Conservation (phyloP, 2,888 invertebrate species). For the Portevinia maculata region DNA sequence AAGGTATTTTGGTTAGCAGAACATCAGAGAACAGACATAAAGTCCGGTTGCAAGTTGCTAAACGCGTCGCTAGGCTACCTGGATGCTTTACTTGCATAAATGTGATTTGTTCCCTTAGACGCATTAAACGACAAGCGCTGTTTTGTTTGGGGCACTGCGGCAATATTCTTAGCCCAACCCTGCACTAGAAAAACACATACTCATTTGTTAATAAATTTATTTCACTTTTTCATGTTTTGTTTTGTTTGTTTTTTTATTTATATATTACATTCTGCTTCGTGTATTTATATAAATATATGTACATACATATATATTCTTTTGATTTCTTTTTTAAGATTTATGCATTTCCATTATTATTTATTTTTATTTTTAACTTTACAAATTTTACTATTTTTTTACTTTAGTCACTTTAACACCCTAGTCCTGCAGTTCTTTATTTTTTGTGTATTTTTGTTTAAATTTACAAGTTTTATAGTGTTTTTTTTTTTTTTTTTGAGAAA, state of each 20-base stretch:
- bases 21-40: too few relatives aligned
- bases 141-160: too few relatives aligned
- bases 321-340: slow-evolving; percentile 34
- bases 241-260: slow-evolving; percentile 15
- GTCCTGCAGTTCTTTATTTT: slow-evolving; percentile 38
- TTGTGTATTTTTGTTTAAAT: not conserved
- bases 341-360: slow-evolving; percentile 52
- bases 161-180: too few relatives aligned
- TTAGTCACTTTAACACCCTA: slow-evolving; percentile 52
- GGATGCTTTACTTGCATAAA: too few relatives aligned
- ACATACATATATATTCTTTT: not conserved
- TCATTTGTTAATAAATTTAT: slow-evolving; percentile 69
- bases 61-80: too few relatives aligned
- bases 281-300: slow-evolving; percentile 15
- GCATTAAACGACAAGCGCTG: too few relatives aligned
- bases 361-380: slow-evolving; percentile 53
- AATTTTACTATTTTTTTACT: slow-evolving; percentile 19
- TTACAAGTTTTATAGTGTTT: not conserved
- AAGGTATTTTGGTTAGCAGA: too few relatives aligned
- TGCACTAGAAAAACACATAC: not conserved
- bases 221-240: slow-evolving; percentile 32
- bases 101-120: too few relatives aligned
- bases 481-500: not conserved
- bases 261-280: slow-evolving; percentile 41
- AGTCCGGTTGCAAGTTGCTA: too few relatives aligned